Base-by-base conservation (phyloP, 2,113 vertebrate genomes). In the Sialia sialis region DNA sequence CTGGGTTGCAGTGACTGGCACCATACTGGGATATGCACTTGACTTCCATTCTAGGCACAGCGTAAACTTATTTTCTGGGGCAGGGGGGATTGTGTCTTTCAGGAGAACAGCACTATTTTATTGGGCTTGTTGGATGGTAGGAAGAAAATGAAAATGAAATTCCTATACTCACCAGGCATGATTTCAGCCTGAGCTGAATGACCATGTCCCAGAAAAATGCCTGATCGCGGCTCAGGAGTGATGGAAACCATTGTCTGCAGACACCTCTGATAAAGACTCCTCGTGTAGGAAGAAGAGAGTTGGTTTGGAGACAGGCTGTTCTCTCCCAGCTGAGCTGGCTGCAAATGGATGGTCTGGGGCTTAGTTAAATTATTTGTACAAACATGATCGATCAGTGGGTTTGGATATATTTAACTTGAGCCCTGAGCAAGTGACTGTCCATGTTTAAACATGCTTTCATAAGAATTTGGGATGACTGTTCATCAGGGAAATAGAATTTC, bases 11-110 rank as follows among this genome's bases (percentile, higher is more conserved):
- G 27, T 1, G 4, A 11, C 32, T 16, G 15, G 16, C 2, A 55
- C 5, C 7, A 2, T 0, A 4, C 8, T 11, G 38, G 13, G 11
- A 23, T 19, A 23, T 10, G 19, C 5, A 7, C 19, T 52, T 70
- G 62, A 32, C 13, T 73, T 87, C 46, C 78, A 79, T 17, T 44
- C 87, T 43, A 62, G 22, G 8, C 2, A 34, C 17, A 38, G 10
- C 15, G 44, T 7, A 22, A 26, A 27, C 25, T 62, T 77, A 20
- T 56, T 63, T 70, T 29, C 25, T 81, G 34, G 1, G 49, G 38
- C 10, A 39, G 12, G 38, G 39, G 39, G 39, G 12, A 39, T 39
- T 60, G 9, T 36, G 15, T 49, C 39, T 90, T 82, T 68, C 27
- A 43, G 56, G 23, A 51, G 48, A 46, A 30, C 2, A 55, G 1